Evolutionary conservation across 2,113 vertebrate genomes (phyloP), one percentile per base, ranked within the genome.

Genomic region (Crocuta crocuta): DNA sequence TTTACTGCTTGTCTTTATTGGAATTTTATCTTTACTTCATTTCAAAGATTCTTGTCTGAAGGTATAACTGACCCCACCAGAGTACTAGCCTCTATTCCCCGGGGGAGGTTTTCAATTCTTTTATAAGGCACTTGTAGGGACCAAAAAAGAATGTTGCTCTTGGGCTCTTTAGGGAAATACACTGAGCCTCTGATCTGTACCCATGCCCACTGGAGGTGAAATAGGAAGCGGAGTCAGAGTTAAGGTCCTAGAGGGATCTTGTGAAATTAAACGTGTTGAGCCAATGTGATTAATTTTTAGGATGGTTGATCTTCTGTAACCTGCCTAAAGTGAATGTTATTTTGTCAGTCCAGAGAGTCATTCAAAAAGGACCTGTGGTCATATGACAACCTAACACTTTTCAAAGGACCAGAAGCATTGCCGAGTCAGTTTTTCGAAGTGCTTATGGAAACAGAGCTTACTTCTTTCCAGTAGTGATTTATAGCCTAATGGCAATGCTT

Each of bases 31-130:
- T 97, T 89, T 45, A 92, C 76, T 89, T 93, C 31, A 87, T 85
- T 94, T 96, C 93, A 96, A 96, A 94, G 78, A 58, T 96, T 85
- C 66, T 89, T 86, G 31, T 85, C 81, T 92, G 83, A 84, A 55
- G 43, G 28, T 70, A 0, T 92, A 85, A 95, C 43, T 88, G 33
- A 58, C 96, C 63, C 58, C 87, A 61, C 17, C 35, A 61, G 80
- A 92, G 28, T 73, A 70, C 33, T 74, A 71, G 33, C 5, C 45
- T 95, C 43, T 96, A 89, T 89, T 93, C 78, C 0, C 74, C 91
- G 73, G 11, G 61, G 28, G 74, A 96, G 58, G 35, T 68, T 87
- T 95, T 92, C 84, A 55, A 93, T 92, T 97, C 89, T 90, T 97
- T 89, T 68, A 88, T 78, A 76, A 94, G 33, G 55, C 58, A 95